phyloP scores from a whole-genome alignment of 2,888 invertebrate species.

The Philonicus albiceps region DNA sequence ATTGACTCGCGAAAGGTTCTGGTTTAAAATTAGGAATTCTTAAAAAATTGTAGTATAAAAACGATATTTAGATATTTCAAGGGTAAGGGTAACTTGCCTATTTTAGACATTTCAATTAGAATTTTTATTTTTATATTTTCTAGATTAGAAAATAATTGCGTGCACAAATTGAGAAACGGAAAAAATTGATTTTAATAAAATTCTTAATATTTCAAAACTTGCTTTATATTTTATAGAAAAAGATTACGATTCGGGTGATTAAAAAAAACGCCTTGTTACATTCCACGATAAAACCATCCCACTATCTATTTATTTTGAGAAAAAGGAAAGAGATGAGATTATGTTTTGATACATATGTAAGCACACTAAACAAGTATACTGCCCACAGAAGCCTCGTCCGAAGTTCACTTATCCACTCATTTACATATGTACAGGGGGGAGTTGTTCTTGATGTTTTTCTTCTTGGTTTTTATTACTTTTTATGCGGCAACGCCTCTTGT shows the following conservation, averaged over 20 bases:
- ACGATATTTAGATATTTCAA: too few relatives aligned
- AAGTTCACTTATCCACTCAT: slow-evolving; percentile 2
- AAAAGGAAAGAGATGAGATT: background rate
- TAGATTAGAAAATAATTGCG: too few relatives aligned
- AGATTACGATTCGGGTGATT: background rate
- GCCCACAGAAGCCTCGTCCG: background rate
- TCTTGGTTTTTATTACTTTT: background rate
- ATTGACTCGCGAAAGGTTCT: too few relatives aligned
- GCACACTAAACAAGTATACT: background rate
- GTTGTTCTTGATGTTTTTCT: background rate
- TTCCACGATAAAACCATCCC: background rate
- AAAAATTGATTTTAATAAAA: too few relatives aligned
- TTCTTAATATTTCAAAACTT: too few relatives aligned
- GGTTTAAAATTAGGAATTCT: too few relatives aligned
- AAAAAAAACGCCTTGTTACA: background rate
- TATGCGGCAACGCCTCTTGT: slow-evolving; percentile 45
- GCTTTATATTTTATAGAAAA: too few relatives aligned
- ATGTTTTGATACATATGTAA: background rate
- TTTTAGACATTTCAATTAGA: too few relatives aligned
- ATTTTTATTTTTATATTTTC: too few relatives aligned
- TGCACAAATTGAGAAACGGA: too few relatives aligned
- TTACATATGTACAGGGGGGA: slow-evolving; percentile 5
- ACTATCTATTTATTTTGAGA: background rate
- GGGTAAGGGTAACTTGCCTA: too few relatives aligned
- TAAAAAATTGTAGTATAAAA: too few relatives aligned